Conservation (phyloP, 2,113 vertebrate genomes). For the Balaenoptera acutorostrata region DNA sequence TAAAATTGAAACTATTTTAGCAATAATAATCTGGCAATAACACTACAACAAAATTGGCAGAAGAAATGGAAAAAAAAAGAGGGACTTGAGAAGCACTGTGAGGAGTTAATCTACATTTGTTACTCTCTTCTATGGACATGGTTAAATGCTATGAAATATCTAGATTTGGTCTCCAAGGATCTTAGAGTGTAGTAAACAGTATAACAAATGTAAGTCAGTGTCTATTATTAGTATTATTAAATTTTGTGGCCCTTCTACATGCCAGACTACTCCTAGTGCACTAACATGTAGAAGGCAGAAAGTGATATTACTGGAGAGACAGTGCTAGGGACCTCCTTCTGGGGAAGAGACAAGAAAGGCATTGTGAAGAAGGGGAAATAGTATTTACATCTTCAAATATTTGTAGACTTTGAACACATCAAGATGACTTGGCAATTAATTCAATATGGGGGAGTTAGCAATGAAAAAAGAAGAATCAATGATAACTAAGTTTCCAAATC, state of each 20-base stretch:
- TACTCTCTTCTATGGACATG: background rate
- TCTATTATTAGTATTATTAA: background rate
- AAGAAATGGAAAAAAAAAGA: background rate
- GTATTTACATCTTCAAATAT: background rate
- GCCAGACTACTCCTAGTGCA: too few species aligned
- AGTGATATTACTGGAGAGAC: background rate
- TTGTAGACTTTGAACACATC: background rate
- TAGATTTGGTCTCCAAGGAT: background rate
- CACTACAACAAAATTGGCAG: background rate
- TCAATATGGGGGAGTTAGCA: background rate
- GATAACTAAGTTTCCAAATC: background rate
- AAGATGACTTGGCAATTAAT: background rate
- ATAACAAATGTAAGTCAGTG: background rate
- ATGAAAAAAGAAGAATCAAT: background rate
- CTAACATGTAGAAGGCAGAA: background rate
- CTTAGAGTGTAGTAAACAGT: background rate
- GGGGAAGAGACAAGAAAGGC: background rate
- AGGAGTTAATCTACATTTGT: too few species aligned
- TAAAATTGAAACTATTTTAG: background rate
- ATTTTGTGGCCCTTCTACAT: fast-evolving
- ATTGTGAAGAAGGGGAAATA: background rate
- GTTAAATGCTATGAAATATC: background rate
- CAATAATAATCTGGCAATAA: background rate
- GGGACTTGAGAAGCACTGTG: background rate
- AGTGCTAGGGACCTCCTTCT: background rate